Percentiles rank a stretch among this genome's conserved stretches.
Conservation (phyloP, 2,113 vertebrate species). For the Glaucidium brasilianum region DNA sequence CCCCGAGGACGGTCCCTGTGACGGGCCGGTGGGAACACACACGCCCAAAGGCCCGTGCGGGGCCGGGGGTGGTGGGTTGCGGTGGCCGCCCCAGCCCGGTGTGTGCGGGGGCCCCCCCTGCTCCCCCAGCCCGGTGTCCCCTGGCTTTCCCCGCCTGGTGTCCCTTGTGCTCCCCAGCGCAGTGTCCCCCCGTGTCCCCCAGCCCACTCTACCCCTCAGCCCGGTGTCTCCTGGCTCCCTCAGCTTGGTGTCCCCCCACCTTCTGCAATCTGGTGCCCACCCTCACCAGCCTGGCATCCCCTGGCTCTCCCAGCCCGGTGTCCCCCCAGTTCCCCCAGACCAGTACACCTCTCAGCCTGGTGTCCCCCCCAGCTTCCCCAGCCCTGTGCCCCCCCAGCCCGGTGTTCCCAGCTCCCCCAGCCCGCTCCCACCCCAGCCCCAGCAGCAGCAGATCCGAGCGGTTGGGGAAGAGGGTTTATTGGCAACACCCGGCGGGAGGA, state of each 20-base stretch:
- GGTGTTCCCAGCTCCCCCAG: neutral
- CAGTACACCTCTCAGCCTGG: neutral
- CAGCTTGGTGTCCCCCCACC: neutral
- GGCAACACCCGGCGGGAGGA: neutral
- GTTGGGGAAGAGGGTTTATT: neutral
- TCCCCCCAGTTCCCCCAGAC: too few species aligned
- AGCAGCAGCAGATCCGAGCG: neutral
- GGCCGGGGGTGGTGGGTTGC: too few species aligned
- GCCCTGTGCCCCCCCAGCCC: neutral
- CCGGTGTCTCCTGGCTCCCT: neutral
- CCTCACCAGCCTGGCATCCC: rapidly evolving
- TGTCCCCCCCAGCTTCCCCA: neutral
- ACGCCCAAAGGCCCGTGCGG: too few species aligned
- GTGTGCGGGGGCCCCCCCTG: neutral
- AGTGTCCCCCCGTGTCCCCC: neutral
- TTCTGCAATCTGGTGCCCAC: too few species aligned
- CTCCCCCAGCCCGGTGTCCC: neutral
- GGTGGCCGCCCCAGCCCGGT: neutral
- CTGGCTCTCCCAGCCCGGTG: too few species aligned
- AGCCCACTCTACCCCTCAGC: rapidly evolving
- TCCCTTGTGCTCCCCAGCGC: too few species aligned
- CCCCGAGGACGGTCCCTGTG: neutral
- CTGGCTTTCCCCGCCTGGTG: too few species aligned
- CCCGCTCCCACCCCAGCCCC: neutral
- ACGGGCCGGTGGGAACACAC: too few species aligned